Percentiles rank a stretch among this genome's conserved stretches.
These are phyloP conservation scores for Argyrosomus regius DNA, from an alignment of 2,797 vertebrate species.

Conservation along the genomic window DNA sequence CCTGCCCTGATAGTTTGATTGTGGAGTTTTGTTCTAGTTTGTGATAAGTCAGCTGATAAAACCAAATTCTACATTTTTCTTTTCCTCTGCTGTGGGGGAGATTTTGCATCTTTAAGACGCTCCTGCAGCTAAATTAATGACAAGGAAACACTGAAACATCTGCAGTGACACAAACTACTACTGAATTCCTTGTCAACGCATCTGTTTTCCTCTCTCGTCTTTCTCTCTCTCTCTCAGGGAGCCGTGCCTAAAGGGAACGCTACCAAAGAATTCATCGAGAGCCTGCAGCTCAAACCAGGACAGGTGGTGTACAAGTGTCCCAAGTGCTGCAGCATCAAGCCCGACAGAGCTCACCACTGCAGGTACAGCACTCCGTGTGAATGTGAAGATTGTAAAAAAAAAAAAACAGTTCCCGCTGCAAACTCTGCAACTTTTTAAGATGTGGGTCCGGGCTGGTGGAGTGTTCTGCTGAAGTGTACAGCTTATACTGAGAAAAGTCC, in stretches of 20 bases:
- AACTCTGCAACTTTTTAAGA: slow-evolving; percentile 15
- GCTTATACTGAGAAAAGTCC: slow-evolving; percentile 24
- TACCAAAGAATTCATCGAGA: slow-evolving; percentile 98
- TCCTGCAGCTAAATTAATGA: not conserved
- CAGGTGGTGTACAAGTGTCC: slow-evolving; percentile 99
- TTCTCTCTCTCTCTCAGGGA: slow-evolving; percentile 84
- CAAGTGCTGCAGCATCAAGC: slow-evolving; percentile 99
- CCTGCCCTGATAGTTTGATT: not conserved
- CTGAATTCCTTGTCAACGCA: not conserved
- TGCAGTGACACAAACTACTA: not conserved
- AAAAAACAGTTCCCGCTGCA: not conserved
- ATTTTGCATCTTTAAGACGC: not conserved
- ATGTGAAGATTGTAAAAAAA: not conserved
- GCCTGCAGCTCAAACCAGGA: slow-evolving; percentile 96
- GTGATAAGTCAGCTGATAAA: not conserved
- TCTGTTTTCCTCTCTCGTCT: not conserved
- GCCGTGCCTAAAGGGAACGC: slow-evolving; percentile 98
- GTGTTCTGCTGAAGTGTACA: slow-evolving; percentile 43
- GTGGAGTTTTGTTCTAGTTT: not conserved
- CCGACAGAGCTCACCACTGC: slow-evolving; percentile 94
- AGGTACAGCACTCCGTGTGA: slow-evolving; percentile 59
- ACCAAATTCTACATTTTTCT: not conserved
- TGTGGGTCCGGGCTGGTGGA: not conserved
- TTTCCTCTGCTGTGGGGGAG: not conserved
- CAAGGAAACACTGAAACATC: not conserved